Evolutionary conservation across 2,797 vertebrate species (phyloP).

Genomic region (Galaxias olidus): DNA sequence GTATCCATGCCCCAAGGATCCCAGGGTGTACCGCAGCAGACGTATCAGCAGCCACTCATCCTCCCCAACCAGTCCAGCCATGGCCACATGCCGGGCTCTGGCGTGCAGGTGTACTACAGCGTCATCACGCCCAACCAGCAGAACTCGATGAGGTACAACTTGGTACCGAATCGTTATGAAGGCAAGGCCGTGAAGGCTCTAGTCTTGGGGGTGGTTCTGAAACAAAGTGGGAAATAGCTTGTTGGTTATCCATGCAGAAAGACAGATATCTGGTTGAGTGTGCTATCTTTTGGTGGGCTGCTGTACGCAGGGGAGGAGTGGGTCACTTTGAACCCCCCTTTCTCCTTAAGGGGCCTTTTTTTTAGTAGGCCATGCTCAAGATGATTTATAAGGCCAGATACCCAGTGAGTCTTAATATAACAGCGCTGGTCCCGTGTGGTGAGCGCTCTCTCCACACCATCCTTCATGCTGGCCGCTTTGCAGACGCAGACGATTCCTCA

Average conservation of each 20-base stretch:
- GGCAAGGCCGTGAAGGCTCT: too few relatives aligned
- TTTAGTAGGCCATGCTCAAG: slow-evolving; percentile 50
- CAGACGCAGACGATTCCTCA: slow-evolving; percentile 28
- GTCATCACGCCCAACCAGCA: slow-evolving; percentile 83
- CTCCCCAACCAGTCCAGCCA: slow-evolving; percentile 81
- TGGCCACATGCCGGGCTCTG: slow-evolving; percentile 73
- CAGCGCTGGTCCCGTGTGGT: slow-evolving; percentile 38
- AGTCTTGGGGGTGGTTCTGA: too few relatives aligned
- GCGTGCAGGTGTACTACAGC: slow-evolving; percentile 87
- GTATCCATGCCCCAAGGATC: slow-evolving; percentile 85
- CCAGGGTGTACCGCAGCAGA: slow-evolving; percentile 82
- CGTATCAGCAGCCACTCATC: slow-evolving; percentile 83
- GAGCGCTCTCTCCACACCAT: slow-evolving; percentile 32
- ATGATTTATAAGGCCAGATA: slow-evolving; percentile 55
- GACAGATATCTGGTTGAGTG: too few relatives aligned
- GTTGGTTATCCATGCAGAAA: too few relatives aligned
- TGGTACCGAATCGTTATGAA: not conserved
- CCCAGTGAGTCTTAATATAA: slow-evolving; percentile 55
- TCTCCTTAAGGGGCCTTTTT: slow-evolving; percentile 14
- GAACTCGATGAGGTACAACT: slow-evolving; percentile 79
- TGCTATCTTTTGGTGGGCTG: not conserved
- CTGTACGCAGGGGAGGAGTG: slow-evolving; percentile 8
- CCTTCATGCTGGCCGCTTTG: slow-evolving; percentile 40
- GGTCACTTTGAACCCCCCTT: slow-evolving; percentile 22
- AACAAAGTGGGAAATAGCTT: too few relatives aligned